Conservation (phyloP, 2,797 vertebrate species). For the Sebastes nivosus region DNA sequence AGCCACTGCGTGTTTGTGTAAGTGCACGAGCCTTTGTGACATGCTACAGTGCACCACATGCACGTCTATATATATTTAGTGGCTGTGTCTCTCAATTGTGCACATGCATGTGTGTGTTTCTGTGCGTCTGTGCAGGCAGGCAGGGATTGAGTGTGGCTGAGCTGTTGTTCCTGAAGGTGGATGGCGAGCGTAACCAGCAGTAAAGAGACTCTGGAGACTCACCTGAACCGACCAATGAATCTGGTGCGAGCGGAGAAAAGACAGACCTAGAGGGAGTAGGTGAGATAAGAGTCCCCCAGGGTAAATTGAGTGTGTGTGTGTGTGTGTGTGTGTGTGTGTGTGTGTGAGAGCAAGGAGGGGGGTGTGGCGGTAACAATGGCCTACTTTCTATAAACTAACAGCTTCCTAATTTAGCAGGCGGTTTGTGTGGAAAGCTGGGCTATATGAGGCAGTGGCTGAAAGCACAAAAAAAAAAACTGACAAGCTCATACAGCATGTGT, state of each 20-base stretch:
- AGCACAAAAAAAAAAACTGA: neutral
- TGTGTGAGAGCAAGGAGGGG: neutral
- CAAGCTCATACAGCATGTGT: neutral
- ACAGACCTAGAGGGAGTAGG: slow-evolving; percentile 54
- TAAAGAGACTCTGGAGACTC: slow-evolving; percentile 71
- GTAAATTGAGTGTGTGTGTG: slow-evolving; percentile 19
- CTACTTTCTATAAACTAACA: slow-evolving; percentile 60
- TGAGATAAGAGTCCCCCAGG: slow-evolving; percentile 61
- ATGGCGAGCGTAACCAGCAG: slow-evolving; percentile 52
- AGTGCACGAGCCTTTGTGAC: slow-evolving; percentile 16
- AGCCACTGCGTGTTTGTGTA: neutral
- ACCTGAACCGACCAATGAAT: slow-evolving; percentile 58
- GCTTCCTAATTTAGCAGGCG: slow-evolving; percentile 41
- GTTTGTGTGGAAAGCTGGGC: neutral
- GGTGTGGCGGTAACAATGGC: slow-evolving; percentile 17
- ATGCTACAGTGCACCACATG: slow-evolving; percentile 11
- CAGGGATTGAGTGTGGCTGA: neutral
- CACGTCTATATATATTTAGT: neutral
- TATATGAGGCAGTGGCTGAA: neutral
- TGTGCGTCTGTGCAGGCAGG: slow-evolving; percentile 4
- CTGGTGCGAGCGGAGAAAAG: slow-evolving; percentile 50
- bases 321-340: neutral
- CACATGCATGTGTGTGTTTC: slow-evolving; percentile 3
- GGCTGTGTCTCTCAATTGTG: neutral
- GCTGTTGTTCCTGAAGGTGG: slow-evolving; percentile 46